phyloP scores from a whole-genome alignment of 2,888 invertebrate genomes.

The Allygus modestus region DNA sequence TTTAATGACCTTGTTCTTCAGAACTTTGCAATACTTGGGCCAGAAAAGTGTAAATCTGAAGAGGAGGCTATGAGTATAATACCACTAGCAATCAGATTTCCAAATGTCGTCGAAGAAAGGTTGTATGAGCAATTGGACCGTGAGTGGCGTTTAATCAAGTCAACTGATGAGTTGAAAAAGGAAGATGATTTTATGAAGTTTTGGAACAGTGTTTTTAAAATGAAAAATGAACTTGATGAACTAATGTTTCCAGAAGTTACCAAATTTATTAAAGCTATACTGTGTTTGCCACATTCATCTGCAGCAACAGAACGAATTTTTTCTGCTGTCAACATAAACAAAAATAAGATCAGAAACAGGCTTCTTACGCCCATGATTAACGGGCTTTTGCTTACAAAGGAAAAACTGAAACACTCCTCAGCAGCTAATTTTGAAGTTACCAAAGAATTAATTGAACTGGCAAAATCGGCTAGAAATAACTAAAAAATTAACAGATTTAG shows the following conservation, averaged over 20 bases:
- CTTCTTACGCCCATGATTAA: neutral
- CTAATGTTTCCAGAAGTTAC: conserved; percentile 10
- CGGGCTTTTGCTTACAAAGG: neutral
- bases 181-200: neutral
- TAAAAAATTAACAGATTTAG: too few species aligned
- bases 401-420: conserved; percentile 4
- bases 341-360: conserved; percentile 21
- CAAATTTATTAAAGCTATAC: neutral
- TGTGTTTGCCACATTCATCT: neutral
- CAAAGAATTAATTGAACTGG: too few species aligned
- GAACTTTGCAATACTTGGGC: too few species aligned
- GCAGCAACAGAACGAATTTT: conserved; percentile 14
- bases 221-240: neutral
- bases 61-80: too few species aligned
- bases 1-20: too few species aligned
- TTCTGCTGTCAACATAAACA: neutral
- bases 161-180: too few species aligned
- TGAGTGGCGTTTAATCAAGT: too few species aligned
- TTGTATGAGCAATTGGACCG: too few species aligned
- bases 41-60: too few species aligned
- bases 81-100: too few species aligned
- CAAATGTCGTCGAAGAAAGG: too few species aligned
- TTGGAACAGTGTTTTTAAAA: conserved; percentile 15
- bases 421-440: neutral
- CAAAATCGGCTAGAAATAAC: too few species aligned